These are phyloP conservation scores for Drosophila limbata DNA, from an alignment of 2,888 invertebrate genomes.

Conservation along the genomic window DNA sequence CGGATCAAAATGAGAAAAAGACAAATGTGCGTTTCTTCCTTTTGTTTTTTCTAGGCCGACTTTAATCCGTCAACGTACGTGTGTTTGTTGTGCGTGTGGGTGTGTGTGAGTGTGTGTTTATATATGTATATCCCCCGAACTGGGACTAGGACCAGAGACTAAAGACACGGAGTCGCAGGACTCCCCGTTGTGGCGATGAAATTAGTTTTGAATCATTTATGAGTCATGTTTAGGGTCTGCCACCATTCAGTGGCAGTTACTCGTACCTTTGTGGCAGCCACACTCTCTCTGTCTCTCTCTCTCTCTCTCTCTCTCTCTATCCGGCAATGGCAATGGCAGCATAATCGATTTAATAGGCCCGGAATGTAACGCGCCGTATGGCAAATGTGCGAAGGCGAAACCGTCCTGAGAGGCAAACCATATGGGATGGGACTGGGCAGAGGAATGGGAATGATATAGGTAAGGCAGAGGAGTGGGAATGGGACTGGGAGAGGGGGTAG, in stretches of 20 bases:
- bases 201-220: slow-evolving; percentile 82
- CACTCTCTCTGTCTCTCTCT: slow-evolving; percentile 5
- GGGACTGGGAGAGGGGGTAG: neutral
- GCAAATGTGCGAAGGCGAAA: slow-evolving; percentile 28
- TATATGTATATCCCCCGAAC: slow-evolving; percentile 33
- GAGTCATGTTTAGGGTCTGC: slow-evolving; percentile 79
- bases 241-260: slow-evolving; percentile 59
- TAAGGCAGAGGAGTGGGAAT: neutral
- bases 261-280: slow-evolving; percentile 16
- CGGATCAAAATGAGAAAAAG: slow-evolving; percentile 22
- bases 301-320: no score
- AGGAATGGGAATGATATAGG: slow-evolving; percentile 7
- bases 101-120: slow-evolving; percentile 29
- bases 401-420: slow-evolving; percentile 46
- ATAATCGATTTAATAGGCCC: slow-evolving; percentile 78
- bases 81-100: slow-evolving; percentile 20
- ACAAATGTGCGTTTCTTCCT: slow-evolving; percentile 31
- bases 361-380: slow-evolving; percentile 72
- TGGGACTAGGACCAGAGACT: slow-evolving; percentile 30
- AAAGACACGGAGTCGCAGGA: slow-evolving; percentile 44
- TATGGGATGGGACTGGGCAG: slow-evolving; percentile 43
- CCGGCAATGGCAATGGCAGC: slow-evolving; percentile 40
- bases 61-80: slow-evolving; percentile 75
- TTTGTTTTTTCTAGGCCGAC: slow-evolving; percentile 34
- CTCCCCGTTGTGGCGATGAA: slow-evolving; percentile 70